Evolutionary conservation across 2,797 vertebrate species (phyloP).

Genomic region (Pseudomugil tenellus): DNA sequence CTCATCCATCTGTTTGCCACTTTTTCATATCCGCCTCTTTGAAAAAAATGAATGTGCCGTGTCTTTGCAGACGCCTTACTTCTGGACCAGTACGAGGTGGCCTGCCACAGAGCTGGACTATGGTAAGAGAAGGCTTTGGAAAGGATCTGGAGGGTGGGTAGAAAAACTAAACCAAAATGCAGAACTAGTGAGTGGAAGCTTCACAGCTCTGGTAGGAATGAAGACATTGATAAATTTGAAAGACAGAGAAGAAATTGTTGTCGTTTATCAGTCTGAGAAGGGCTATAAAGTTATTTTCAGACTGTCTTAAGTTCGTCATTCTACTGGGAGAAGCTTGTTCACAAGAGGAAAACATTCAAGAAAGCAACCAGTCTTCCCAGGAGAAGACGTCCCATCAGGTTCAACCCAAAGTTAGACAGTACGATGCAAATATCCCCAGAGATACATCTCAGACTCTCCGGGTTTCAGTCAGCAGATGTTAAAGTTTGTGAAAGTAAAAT

Average conservation of each 20-base stretch:
- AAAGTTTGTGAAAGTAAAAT: no score
- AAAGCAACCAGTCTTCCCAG: neutral
- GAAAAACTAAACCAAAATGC: neutral
- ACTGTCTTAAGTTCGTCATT: no score
- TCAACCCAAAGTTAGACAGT: neutral
- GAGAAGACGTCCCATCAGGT: neutral
- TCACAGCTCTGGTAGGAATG: neutral
- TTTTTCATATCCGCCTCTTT: conserved; percentile 25
- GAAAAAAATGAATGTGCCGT: conserved; percentile 15
- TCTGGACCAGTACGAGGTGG: conserved; percentile 92
- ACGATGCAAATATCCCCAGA: neutral
- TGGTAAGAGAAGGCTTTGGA: conserved; percentile 77
- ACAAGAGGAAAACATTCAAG: neutral
- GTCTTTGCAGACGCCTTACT: conserved; percentile 89
- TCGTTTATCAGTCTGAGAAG: no score
- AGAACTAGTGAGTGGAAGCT: no score
- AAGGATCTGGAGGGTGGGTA: no score
- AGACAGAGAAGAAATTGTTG: neutral
- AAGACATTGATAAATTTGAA: neutral
- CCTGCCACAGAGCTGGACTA: conserved; percentile 92
- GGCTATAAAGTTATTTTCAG: no score
- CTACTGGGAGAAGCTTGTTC: neutral
- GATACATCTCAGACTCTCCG: neutral
- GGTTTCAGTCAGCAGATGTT: no score
- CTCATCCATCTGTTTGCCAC: conserved; percentile 46